A percentile compares a stretch with the other conserved stretches of the same genome.
Evolutionary conservation across 2,888 invertebrate genomes (phyloP).

Genomic region (Xestia sexstrigata): DNA sequence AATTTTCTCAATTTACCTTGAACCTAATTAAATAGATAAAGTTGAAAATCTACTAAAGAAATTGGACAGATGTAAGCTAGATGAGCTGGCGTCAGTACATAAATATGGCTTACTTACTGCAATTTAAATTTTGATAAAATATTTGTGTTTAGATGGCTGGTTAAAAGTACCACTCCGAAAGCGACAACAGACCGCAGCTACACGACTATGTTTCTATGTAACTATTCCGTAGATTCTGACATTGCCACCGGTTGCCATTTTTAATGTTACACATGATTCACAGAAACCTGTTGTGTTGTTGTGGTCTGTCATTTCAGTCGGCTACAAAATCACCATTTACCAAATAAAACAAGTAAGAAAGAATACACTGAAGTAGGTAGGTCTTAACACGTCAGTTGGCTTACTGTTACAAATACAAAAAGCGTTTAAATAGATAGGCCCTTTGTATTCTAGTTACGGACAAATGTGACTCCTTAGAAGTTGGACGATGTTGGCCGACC

Average conservation of each 20-base stretch:
- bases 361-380: constrained; percentile 19
- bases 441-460: constrained; percentile 41
- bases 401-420: constrained; percentile 18
- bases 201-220: background rate
- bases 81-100: too few relatives aligned
- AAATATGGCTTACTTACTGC: too few relatives aligned
- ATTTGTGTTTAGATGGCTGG: too few relatives aligned
- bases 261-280: background rate
- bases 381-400: constrained; percentile 15
- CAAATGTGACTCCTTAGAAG: background rate
- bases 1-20: too few relatives aligned
- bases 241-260: background rate
- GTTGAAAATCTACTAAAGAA: too few relatives aligned
- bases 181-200: background rate
- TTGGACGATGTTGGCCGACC: constrained; percentile 12
- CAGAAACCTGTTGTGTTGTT: background rate
- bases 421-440: too few relatives aligned
- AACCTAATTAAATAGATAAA: too few relatives aligned
- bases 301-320: background rate
- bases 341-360: constrained; percentile 3
- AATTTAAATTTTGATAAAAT: too few relatives aligned
- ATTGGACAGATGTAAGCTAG: too few relatives aligned
- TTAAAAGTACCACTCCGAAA: background rate
- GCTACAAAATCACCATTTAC: background rate
- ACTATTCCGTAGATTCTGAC: background rate